Evolutionary conservation across 1,140 invertebrate genomes (phyloP).

Genomic region (Drosophila willistoni): DNA sequence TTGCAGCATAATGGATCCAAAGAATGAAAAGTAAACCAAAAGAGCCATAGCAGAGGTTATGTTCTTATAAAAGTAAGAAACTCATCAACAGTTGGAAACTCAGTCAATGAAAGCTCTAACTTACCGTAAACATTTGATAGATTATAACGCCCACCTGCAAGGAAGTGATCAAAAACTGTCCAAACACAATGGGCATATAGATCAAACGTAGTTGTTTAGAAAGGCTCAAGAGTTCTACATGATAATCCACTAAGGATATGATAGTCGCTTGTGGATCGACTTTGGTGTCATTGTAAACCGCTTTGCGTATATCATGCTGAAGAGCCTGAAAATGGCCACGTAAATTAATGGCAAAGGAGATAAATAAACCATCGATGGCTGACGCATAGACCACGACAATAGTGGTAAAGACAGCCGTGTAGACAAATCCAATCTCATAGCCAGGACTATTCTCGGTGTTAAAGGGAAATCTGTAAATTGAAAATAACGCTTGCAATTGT

Average conservation of each 20-base stretch:
- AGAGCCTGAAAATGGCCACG: slow-evolving; percentile 69
- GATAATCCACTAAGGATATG: slow-evolving; percentile 49
- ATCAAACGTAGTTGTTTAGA: slow-evolving; percentile 47
- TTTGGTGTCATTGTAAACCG: slow-evolving; percentile 16
- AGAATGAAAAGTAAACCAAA: slow-evolving; percentile 62
- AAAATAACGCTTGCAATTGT: background rate
- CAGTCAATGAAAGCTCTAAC: background rate
- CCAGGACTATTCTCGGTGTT: slow-evolving; percentile 57
- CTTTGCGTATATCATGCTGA: slow-evolving; percentile 47
- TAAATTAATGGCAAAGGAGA: slow-evolving; percentile 72
- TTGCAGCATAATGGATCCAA: slow-evolving; percentile 71
- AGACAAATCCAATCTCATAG: slow-evolving; percentile 65
- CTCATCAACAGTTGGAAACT: background rate
- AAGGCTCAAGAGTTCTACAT: slow-evolving; percentile 51
- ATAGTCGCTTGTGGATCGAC: slow-evolving; percentile 26
- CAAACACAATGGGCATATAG: slow-evolving; percentile 70
- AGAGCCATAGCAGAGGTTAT: slow-evolving; percentile 61
- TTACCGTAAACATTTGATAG: slow-evolving; percentile 71
- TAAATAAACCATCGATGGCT: slow-evolving; percentile 71
- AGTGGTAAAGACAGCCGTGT: slow-evolving; percentile 58
- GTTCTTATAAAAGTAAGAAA: slow-evolving; percentile 40
- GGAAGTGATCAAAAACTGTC: slow-evolving; percentile 75
- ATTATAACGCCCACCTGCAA: slow-evolving; percentile 77
- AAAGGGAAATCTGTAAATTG: slow-evolving; percentile 59
- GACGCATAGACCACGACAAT: slow-evolving; percentile 65